Evolutionary conservation across 1,140 invertebrate genomes (phyloP).

Genomic region (Drosophila saltans): DNA sequence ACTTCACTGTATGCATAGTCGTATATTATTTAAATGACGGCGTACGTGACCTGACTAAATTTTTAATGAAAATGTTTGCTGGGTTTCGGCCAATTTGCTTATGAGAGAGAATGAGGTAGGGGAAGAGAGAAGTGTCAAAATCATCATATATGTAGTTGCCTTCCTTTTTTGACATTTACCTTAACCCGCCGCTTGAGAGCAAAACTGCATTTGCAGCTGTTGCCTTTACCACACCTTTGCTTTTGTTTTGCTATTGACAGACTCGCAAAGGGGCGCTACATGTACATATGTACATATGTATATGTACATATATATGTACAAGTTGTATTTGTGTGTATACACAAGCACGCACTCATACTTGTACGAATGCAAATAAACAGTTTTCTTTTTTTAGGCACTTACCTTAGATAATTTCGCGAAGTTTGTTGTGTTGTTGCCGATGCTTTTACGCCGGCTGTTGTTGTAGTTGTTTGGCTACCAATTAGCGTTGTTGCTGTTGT

Average conservation of each 20-base stretch:
- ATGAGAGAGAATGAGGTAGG: slow-evolving; percentile 55
- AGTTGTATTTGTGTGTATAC: slow-evolving; percentile 2
- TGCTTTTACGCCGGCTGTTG: slow-evolving; percentile 44
- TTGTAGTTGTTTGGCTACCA: slow-evolving; percentile 56
- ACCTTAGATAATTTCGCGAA: slow-evolving; percentile 83
- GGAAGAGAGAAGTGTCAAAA: slow-evolving; percentile 38
- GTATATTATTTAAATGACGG: slow-evolving; percentile 29
- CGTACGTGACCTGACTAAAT: slow-evolving; percentile 61
- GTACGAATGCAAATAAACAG: slow-evolving; percentile 36
- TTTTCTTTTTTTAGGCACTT: slow-evolving; percentile 49
- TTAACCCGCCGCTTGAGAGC: neutral
- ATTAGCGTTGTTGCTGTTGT: slow-evolving; percentile 46
- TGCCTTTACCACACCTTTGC: slow-evolving; percentile 35
- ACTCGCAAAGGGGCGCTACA: neutral
- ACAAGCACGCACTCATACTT: neutral
- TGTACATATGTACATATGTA: no score
- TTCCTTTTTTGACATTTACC: slow-evolving; percentile 26
- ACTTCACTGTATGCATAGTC: slow-evolving; percentile 20
- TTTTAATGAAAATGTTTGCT: slow-evolving; percentile 63
- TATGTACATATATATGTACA: neutral
- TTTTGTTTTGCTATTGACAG: slow-evolving; percentile 46
- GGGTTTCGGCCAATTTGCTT: slow-evolving; percentile 75
- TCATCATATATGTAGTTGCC: slow-evolving; percentile 43
- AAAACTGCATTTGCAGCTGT: slow-evolving; percentile 43
- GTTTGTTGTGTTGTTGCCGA: slow-evolving; percentile 69